Conservation (phyloP, 2,888 invertebrate genomes). For the Volucella inflata region DNA sequence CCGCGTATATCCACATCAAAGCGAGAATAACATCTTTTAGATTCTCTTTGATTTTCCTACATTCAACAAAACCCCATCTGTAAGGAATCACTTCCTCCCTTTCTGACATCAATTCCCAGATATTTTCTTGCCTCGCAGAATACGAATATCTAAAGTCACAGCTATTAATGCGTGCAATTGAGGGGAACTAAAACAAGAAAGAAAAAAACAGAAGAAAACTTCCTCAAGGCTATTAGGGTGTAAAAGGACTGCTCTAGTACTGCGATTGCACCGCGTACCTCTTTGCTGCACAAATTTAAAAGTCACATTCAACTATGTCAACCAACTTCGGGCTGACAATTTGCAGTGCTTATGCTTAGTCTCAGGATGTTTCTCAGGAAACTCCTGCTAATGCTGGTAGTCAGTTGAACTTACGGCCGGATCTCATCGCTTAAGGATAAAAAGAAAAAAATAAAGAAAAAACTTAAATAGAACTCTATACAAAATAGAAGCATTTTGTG, state of each 20-base stretch:
- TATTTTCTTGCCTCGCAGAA: conserved; percentile 4
- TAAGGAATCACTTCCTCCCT: conserved; percentile 39
- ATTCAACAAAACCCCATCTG: not conserved
- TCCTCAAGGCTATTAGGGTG: conserved; percentile 41
- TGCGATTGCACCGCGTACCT: conserved; percentile 51
- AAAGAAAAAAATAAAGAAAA: conserved; percentile 47
- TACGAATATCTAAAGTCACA: conserved; percentile 5
- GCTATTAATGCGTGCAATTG: conserved; percentile 69
- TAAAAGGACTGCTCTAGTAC: conserved; percentile 45
- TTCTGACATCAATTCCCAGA: conserved; percentile 48
- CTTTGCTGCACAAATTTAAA: conserved; percentile 71
- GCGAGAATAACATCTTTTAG: conserved; percentile 50
- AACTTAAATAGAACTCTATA: conserved; percentile 55
- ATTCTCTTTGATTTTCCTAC: conserved; percentile 58
- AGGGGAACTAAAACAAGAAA: conserved; percentile 15
- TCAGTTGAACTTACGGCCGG: conserved; percentile 66
- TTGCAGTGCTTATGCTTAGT: conserved; percentile 16
- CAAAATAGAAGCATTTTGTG: conserved; percentile 12
- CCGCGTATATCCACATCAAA: conserved; percentile 8
- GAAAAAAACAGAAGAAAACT: conserved; percentile 30
- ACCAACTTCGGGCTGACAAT: conserved; percentile 46
- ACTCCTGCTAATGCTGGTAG: conserved; percentile 64
- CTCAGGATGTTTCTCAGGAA: conserved; percentile 31
- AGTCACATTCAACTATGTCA: conserved; percentile 60
- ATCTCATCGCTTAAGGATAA: conserved; percentile 54